Percentiles rank a stretch among this genome's conserved stretches.
Conservation (phyloP, 2,888 invertebrate species). For the Arctia plantaginis region DNA sequence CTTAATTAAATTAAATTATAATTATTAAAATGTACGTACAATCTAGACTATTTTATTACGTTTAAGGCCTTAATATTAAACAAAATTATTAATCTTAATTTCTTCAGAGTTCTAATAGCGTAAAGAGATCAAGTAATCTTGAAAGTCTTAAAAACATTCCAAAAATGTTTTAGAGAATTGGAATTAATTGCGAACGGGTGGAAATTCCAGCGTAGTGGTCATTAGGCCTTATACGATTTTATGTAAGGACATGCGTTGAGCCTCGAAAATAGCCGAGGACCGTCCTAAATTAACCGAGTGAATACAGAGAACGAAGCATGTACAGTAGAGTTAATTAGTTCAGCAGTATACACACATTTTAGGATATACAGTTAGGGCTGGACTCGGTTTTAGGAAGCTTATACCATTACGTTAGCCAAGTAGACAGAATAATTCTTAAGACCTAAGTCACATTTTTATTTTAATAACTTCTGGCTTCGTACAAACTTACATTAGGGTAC, state of each 20-base stretch:
- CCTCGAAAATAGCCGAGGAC: slow-evolving; percentile 37
- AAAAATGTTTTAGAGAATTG: slow-evolving; percentile 21
- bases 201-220: slow-evolving; percentile 36
- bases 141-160: slow-evolving; percentile 18
- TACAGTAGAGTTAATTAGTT: slow-evolving; percentile 25
- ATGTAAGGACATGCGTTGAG: slow-evolving; percentile 37
- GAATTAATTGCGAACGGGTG: slow-evolving; percentile 22
- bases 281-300: slow-evolving; percentile 43
- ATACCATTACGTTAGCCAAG: background rate
- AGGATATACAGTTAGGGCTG: slow-evolving; percentile 1
- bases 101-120: background rate
- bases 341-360: slow-evolving; percentile 7
- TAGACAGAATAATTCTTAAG: background rate
- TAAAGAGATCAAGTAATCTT: slow-evolving; percentile 6
- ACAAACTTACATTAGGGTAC: too few relatives aligned
- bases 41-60: background rate
- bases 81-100: background rate
- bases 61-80: background rate
- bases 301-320: slow-evolving; percentile 28
- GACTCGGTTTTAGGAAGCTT: slow-evolving; percentile 11
- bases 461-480: background rate
- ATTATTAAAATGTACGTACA: background rate
- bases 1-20: background rate
- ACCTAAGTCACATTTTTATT: background rate
- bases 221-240: slow-evolving; percentile 43